Percentiles rank a stretch among this genome's conserved stretches.
Evolutionary conservation across 2,797 vertebrate genomes (phyloP).

Genomic region (Semaprochilodus insignis): DNA sequence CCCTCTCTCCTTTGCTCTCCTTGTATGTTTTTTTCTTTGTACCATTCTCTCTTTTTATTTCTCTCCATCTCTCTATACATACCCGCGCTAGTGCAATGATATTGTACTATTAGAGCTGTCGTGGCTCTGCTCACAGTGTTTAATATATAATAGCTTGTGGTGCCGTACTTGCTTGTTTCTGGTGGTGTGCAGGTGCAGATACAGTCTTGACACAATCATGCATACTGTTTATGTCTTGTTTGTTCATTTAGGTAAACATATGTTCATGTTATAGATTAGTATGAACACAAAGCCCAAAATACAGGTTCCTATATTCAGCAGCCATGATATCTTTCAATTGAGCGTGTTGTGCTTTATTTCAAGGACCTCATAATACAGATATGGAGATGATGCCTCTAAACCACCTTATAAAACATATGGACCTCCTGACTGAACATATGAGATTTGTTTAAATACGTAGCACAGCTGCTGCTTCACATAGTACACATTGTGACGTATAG

Average conservation of each 20-base stretch:
- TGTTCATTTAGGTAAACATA: background rate
- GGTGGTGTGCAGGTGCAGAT: background rate
- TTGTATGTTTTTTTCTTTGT: background rate
- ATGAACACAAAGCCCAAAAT: background rate
- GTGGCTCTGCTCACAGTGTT: constrained; percentile 8
- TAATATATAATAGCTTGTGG: constrained; percentile 28
- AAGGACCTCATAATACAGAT: background rate
- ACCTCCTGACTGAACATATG: background rate
- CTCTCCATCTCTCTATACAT: background rate
- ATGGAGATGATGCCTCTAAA: background rate
- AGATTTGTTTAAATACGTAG: background rate
- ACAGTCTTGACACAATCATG: background rate
- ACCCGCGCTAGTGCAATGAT: background rate
- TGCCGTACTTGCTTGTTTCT: background rate
- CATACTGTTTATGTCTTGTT: background rate
- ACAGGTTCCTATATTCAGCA: background rate
- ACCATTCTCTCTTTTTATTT: background rate
- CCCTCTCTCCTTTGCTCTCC: constrained; percentile 3
- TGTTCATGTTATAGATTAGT: background rate
- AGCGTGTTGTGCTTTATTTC: background rate
- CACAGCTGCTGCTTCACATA: background rate
- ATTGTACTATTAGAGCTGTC: background rate
- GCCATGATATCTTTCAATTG: background rate
- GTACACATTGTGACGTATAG: background rate
- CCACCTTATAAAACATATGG: background rate